phyloP scores from a whole-genome alignment of 2,113 vertebrate genomes.

The Corydoras maculifer region DNA sequence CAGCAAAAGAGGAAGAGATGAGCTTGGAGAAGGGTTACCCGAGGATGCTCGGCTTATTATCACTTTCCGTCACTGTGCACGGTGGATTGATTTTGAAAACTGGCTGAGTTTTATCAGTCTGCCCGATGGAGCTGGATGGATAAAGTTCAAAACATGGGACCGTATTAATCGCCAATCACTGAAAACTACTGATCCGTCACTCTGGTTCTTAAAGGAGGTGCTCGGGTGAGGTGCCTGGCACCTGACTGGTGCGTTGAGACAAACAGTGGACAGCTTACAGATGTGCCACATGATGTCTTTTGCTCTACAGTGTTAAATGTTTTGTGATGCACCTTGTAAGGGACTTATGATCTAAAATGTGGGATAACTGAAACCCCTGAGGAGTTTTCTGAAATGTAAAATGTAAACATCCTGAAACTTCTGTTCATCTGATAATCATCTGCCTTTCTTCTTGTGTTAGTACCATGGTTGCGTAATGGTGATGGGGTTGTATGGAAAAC shows the following conservation, averaged over 20 bases:
- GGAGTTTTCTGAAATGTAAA: conserved; percentile 25
- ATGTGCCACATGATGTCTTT: conserved; percentile 17
- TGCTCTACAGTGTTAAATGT: conserved; percentile 33
- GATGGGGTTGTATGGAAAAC: conserved; percentile 28
- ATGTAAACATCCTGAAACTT: conserved; percentile 27
- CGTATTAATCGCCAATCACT: neutral
- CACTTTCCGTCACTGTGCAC: neutral
- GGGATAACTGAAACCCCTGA: conserved; percentile 47
- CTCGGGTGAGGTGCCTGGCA: neutral
- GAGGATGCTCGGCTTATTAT: no score
- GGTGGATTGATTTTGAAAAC: conserved; percentile 13
- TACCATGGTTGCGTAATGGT: conserved; percentile 42
- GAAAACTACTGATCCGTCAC: conserved; percentile 32
- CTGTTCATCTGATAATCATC: neutral
- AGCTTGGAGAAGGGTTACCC: no score
- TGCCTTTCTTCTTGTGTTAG: neutral
- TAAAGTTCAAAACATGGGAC: conserved; percentile 12
- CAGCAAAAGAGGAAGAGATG: no score
- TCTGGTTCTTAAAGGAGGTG: conserved; percentile 24
- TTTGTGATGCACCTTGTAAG: conserved; percentile 22
- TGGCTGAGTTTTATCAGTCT: conserved; percentile 45
- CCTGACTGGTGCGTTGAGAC: conserved; percentile 18
- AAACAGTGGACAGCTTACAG: conserved; percentile 30
- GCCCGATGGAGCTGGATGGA: conserved; percentile 16
- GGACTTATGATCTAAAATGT: conserved; percentile 25